Evolutionary conservation across 2,888 invertebrate genomes (phyloP), one percentile per base, ranked within the genome.

Genomic region (Himalopsyche anomala): DNA sequence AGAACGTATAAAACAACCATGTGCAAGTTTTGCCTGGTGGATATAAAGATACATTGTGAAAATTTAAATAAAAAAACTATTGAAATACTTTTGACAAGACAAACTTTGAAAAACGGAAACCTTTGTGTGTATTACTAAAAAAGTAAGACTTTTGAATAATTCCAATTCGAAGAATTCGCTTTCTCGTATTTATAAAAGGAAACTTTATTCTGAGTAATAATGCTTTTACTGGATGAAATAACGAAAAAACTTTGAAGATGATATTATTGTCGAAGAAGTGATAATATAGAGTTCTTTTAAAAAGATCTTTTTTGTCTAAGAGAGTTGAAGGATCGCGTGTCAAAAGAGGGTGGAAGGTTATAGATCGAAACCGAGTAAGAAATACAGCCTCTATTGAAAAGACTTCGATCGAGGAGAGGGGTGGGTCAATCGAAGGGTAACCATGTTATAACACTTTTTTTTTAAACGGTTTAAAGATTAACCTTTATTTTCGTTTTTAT

Each of bases 261-360:
- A 74, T 55, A 84, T 84, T 84, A 84, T 80, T 80, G 80, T 80
- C 51, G 81, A 81, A 81, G 81, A 56, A 51, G 15, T 45, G 84
- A 85, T 79, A 62, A 84, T 85, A 81, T 69, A 82, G 69, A 19
- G 84, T 74, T 74, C 42, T 85, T 85, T 69, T 69, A 36, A 19
- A 74, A 74, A 74, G 36, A 28, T 81, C 55, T 54, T 84, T 87
- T 87, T 88, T 87, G 85, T 87, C 81, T 82, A 62, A 80, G 38
- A 56, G 42, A 84, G 69, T 84, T 81, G 85, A 87, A 83, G 82
- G 85, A 88, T 88, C 88, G 88, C 83, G 86, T 88, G 87, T 88
- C 88, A 88, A 88, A 88, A 79, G 87, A 80, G 40, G 74, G 38
- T 36, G 74, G 74, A 74, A 28, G 80, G 40, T 56, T 62, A 80